Evolutionary conservation across 2,797 vertebrate species (phyloP), one percentile per base, ranked within the genome.

Genomic region (Triplophysa yarkandensis): DNA sequence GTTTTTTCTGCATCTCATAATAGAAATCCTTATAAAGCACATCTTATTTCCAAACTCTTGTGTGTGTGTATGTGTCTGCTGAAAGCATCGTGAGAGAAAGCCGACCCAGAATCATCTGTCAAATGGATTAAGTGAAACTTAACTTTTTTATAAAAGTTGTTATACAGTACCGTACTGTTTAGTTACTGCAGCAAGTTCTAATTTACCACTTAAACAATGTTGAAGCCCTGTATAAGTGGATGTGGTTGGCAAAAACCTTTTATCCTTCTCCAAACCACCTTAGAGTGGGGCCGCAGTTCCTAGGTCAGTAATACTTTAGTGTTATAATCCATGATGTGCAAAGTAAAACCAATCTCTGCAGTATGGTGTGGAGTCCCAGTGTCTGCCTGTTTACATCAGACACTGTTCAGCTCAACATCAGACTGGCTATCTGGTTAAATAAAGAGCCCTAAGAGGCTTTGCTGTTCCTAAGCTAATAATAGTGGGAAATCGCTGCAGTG

Each of bases 371-470:
- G 66, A 68, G 76, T 79, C 34, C 68, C 78, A 73, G 44, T 78
- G 74, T 67, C 50, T 71, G 77, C 83, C 79, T 84, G 78, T 83
- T 82, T 80, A 61, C 48, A 64, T 63, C 86, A 84, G 83, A 81
- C 77, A 71, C 86, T 81, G 85, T 81, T 85, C 71, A 86, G 83
- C 77, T 88, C 78, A 87, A 88, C 86, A 90, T 91, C 85, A 89
- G 82, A 88, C 84, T 79, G 86, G 77, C 89, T 86, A 92, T 92
- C 90, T 85, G 82, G 89, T 92, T 92, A 92, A 92, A 91, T 91
- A 90, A 90, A 89, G 90, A 90, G 87, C 86, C 86, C 71, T 92
- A 93, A 93, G 91, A 91, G 86, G 92, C 90, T 93, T 93, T 93
- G 87, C 88, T 90, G 89, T 91, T 86, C 88, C 90, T 87, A 90